These are phyloP conservation scores for Falcaria lacertinaria DNA, from an alignment of 2,888 invertebrate species.

Conservation along the genomic window DNA sequence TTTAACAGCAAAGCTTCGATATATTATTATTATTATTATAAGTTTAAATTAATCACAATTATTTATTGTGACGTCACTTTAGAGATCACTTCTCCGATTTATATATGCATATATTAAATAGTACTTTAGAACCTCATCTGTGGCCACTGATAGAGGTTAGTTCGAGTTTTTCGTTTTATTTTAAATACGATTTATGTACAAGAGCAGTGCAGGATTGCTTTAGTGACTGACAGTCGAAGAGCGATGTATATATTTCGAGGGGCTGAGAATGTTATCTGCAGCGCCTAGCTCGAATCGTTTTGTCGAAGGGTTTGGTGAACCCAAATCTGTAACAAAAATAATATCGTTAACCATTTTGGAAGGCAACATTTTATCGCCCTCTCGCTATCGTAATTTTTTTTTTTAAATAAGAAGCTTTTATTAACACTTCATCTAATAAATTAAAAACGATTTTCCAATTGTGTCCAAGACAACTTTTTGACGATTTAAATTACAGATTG, in stretches of 20 bases:
- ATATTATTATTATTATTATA: conserved; percentile 32
- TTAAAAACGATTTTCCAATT: too few relatives aligned
- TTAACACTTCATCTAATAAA: too few relatives aligned
- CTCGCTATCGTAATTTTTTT: too few relatives aligned
- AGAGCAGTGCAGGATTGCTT: conserved; percentile 66
- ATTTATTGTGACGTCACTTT: conserved; percentile 75
- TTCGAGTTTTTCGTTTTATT: conserved; percentile 54
- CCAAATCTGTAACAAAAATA: conserved; percentile 66
- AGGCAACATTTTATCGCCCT: too few relatives aligned
- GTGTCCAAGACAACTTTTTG: too few relatives aligned
- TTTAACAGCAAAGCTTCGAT: conserved; percentile 51
- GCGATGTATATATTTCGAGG: conserved; percentile 66
- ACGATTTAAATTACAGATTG: too few relatives aligned
- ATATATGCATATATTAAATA: conserved; percentile 74
- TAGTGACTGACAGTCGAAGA: conserved; percentile 66
- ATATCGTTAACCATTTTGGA: too few relatives aligned
- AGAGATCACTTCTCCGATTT: conserved; percentile 72
- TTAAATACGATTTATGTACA: conserved; percentile 58
- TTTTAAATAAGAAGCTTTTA: too few relatives aligned
- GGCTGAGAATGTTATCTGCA: conserved; percentile 43
- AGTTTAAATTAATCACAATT: conserved; percentile 55
- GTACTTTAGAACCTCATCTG: conserved; percentile 50
- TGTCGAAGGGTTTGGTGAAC: conserved; percentile 56
- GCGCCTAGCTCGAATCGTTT: conserved; percentile 72
- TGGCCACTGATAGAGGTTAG: conserved; percentile 73